Evolutionary conservation across 2,797 vertebrate species (phyloP), one percentile per base, ranked within the genome.

Genomic region (Atherinosoma microstoma): DNA sequence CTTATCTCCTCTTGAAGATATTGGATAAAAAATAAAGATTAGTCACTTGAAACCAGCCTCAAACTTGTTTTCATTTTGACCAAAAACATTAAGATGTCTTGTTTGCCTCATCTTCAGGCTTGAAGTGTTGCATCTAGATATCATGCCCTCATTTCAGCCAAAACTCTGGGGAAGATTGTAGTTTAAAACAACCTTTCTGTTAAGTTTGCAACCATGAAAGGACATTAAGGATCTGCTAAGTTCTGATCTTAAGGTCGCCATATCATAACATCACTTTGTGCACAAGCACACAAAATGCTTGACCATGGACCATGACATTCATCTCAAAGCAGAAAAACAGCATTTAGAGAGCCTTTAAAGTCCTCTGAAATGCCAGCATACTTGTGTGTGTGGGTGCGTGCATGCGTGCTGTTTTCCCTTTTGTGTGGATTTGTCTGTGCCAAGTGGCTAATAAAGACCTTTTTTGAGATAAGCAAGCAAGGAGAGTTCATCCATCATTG

Each of bases 341-440:
- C 58, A 75, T 81, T 85, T 67, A 72, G 36, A 60, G 62, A 35
- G 70, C 64, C 66, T 67, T 76, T 76, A 64, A 78, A 81, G 73
- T 67, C 24, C 29, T 53, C 57, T 60, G 34, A 89, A 88, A 90
- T 90, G 86, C 85, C 86, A 82, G 49, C 11, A 27, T 59, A 61
- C 64, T 64, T 70, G 71, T 10, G 40, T 42, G 40, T 42, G 7
- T 15, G 54, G 56, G 62, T 38, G 45, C 49, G 45, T 13, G 60
- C 32, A 32, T 38, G 30, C 53, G 13, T 56, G 64, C 64, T 62
- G 53, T 60, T 74, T 68, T 63, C 34, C 36, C 35, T 47, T 10
- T 51, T 30, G 53, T 78, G 53, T 58, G 67, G 78, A 47, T 51
- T 51, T 69, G 35, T 72, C 61, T 76, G 61, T 58, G 66, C 54